Base-by-base conservation (phyloP, 2,113 vertebrate genomes). In the Heptranchias perlo region DNA sequence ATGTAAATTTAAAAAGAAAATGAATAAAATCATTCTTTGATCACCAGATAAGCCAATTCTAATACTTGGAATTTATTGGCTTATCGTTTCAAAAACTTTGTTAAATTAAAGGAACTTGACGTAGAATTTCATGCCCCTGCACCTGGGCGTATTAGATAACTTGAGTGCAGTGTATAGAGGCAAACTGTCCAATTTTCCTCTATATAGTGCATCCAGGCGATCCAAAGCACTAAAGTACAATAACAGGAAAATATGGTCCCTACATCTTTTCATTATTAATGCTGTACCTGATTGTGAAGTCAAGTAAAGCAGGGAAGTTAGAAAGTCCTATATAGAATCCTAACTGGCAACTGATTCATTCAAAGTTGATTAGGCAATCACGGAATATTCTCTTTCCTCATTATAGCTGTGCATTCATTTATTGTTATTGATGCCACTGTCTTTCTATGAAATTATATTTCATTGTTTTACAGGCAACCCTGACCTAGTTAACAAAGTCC, bases 401-500 rank as follows among this genome's bases (percentile, higher is more conserved):
- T n/a, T 93, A 69, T 86, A 92, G 84, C 49, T 92, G 78, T 61
- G 69, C 14, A 64, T 96, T 96, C 11, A 91, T 91, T 91, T 4
- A n/a, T n/a, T 62, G 18, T 62, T 39, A 23, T 39, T 62, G 35
- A n/a, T 62, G 89, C 35, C 39, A 62, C n/a, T 93, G 35, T 61
- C 35, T 62, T n/a, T 84, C 0, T 62, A 69, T 84, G 67, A 93
- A 58, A 67, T 94, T 96, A 31, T 0, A 0, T 97, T 78, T 97
- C 96, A 96, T 96, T 96, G 97, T 8, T 96, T 96, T 96, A 93
- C 96, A 99, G 99, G 98, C 96, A 99, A 99, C 91, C 99, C 99
- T 44, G 97, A 98, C 49, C 97, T 99, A 97, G 98, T 97, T 97
- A 99, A 98, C 96, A 98, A 98, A 96, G 98, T 99, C 96, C 98